A percentile compares a stretch with the other conserved stretches of the same genome.
Evolutionary conservation across 2,888 invertebrate species (phyloP).

Genomic region (Agriopis leucophaearia): DNA sequence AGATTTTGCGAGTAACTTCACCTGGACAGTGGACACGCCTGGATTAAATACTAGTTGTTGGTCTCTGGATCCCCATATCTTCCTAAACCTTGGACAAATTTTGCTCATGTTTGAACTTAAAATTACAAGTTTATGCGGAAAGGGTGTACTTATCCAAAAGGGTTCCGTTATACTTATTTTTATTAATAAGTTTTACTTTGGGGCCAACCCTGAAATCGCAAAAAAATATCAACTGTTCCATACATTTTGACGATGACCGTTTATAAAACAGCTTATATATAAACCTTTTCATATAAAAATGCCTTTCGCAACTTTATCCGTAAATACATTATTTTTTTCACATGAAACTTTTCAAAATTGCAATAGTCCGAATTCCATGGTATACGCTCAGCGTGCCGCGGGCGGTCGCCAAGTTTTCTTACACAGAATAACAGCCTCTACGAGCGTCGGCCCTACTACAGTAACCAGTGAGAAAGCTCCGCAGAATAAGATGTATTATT

Average conservation of each 20-base stretch:
- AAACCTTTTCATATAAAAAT: constrained; percentile 45
- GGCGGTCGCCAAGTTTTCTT: constrained; percentile 63
- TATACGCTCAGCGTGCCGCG: constrained; percentile 52
- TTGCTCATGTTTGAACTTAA: too few species aligned
- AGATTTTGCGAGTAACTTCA: constrained; percentile 9
- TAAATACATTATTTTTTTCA: constrained; percentile 46
- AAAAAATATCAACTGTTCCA: too few species aligned
- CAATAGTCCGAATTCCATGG: constrained; percentile 62
- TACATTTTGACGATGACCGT: too few species aligned
- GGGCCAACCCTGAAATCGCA: too few species aligned
- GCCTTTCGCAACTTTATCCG: constrained; percentile 46
- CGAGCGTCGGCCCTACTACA: not conserved
- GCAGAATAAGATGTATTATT: not conserved
- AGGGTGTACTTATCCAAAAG: too few species aligned
- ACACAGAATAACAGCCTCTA: constrained; percentile 58
- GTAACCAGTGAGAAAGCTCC: constrained; percentile 16
- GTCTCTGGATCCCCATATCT: too few species aligned
- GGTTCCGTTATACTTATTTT: too few species aligned
- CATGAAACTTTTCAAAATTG: constrained; percentile 53
- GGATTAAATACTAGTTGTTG: too few species aligned
- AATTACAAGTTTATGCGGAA: too few species aligned
- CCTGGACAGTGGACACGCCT: not conserved
- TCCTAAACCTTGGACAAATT: too few species aligned
- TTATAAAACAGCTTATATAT: too few species aligned
- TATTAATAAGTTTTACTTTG: too few species aligned